Percentiles rank a stretch among this genome's conserved stretches.
Evolutionary conservation across 2,888 invertebrate genomes (phyloP).

Genomic region (Colostygia pectinataria): DNA sequence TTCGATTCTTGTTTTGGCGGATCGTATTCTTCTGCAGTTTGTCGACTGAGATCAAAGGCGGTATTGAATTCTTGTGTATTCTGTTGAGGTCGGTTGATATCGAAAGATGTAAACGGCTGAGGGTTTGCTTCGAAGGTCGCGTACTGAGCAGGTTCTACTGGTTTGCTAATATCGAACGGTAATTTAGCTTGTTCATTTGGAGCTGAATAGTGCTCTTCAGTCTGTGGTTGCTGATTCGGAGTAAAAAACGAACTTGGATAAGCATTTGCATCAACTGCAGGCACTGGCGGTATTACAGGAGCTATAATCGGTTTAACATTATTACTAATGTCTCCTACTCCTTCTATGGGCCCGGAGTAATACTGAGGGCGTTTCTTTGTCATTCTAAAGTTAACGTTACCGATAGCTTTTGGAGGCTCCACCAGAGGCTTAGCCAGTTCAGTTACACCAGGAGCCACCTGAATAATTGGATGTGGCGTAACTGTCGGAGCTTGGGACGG

Average conservation of each 20-base stretch:
- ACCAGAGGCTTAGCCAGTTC: constrained; percentile 49
- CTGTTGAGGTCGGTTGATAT: constrained; percentile 32
- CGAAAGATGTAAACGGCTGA: constrained; percentile 35
- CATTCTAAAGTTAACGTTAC: constrained; percentile 62
- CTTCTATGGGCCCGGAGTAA: constrained; percentile 76
- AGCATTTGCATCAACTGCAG: constrained; percentile 27
- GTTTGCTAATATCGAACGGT: constrained; percentile 37
- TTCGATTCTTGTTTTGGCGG: constrained; percentile 51
- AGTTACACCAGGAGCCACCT: constrained; percentile 11
- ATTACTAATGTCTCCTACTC: constrained; percentile 67
- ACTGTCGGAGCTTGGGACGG: constrained; percentile 25
- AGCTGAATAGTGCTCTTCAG: constrained; percentile 8
- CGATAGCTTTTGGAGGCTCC: constrained; percentile 65
- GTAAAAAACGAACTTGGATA: constrained; percentile 63
- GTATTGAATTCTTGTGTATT: constrained; percentile 47
- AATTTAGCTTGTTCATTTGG: constrained; percentile 23
- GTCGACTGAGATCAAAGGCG: constrained; percentile 67
- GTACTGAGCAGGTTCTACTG: constrained; percentile 17
- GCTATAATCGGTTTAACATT: constrained; percentile 63
- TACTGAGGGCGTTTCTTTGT: constrained; percentile 73
- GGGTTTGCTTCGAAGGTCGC: constrained; percentile 41
- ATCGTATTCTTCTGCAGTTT: constrained; percentile 53
- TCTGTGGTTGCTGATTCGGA: constrained; percentile 42
- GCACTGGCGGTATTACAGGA: constrained; percentile 39
- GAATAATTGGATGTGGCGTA: constrained; percentile 19